Conservation (phyloP, 2,113 vertebrate species). For the Cyrtonyx montezumae region DNA sequence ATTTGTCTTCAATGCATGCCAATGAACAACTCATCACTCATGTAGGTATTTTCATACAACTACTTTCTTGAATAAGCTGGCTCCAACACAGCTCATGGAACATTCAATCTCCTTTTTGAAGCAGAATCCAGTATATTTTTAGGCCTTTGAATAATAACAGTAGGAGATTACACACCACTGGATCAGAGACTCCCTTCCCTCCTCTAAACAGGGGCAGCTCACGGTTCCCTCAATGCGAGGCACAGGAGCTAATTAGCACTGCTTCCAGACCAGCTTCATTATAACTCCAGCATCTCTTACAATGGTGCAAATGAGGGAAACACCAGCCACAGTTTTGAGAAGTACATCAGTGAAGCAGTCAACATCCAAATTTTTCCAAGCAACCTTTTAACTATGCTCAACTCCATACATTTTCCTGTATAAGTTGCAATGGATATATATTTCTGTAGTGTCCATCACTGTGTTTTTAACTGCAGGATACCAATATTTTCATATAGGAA, state of each 20-base stretch:
- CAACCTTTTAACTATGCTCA: background rate
- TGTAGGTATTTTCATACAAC: background rate
- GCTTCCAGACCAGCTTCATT: background rate
- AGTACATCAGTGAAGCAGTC: background rate
- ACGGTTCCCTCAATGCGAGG: background rate
- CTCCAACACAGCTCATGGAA: background rate
- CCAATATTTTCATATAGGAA: background rate
- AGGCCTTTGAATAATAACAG: background rate
- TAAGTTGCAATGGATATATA: accelerated
- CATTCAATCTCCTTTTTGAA: background rate
- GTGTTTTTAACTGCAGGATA: background rate
- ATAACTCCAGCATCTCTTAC: background rate
- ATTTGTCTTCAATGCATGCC: background rate
- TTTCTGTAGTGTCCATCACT: background rate
- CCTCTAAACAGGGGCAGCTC: background rate
- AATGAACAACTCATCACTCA: background rate
- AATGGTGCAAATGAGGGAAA: background rate
- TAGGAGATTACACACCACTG: background rate
- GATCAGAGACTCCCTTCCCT: background rate
- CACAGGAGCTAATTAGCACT: background rate
- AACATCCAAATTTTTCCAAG: background rate
- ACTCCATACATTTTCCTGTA: background rate
- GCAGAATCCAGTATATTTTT: background rate
- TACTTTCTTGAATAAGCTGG: background rate
- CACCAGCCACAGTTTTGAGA: background rate